Evolutionary conservation across 1,140 invertebrate genomes (phyloP).

Genomic region (Proctacanthus coquilletti): DNA sequence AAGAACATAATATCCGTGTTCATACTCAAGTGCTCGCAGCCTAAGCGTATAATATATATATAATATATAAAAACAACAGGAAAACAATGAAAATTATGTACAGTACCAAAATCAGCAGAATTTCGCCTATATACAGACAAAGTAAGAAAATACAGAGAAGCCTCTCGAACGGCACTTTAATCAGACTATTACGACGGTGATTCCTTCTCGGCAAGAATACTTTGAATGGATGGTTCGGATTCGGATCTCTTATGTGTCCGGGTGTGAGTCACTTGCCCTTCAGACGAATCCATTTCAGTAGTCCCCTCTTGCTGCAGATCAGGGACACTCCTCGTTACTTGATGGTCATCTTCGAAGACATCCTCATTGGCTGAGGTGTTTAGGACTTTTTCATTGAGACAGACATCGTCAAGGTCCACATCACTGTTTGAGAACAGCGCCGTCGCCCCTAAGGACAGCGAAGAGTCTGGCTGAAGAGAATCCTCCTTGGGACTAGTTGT

Average conservation of each 20-base stretch:
- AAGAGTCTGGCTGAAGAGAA: conserved; percentile 31
- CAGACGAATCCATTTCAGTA: conserved; percentile 6
- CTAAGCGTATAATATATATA: too few relatives aligned
- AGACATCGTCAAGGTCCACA: conserved; percentile 67
- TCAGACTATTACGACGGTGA: conserved; percentile 6
- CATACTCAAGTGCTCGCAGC: too few relatives aligned
- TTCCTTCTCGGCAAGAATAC: conserved; percentile 8
- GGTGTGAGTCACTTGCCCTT: conserved; percentile 10
- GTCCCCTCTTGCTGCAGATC: conserved; percentile 21
- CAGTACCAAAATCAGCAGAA: too few relatives aligned
- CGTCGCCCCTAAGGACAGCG: conserved; percentile 40
- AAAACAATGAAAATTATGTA: too few relatives aligned
- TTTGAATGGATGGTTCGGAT: conserved; percentile 27
- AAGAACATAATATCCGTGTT: too few relatives aligned
- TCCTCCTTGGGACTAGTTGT: conserved; percentile 18
- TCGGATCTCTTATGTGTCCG: conserved; percentile 31
- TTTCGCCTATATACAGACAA: too few relatives aligned
- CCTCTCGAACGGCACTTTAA: too few relatives aligned
- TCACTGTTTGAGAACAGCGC: conserved; percentile 79
- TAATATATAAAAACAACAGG: too few relatives aligned
- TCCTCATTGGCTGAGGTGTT: conserved; percentile 28
- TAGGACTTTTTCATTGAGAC: conserved; percentile 53
- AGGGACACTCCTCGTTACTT: conserved; percentile 28
- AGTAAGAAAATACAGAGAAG: too few relatives aligned
- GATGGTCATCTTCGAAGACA: conserved; percentile 18